phyloP scores from a whole-genome alignment of 2,113 vertebrate genomes.

The Galeopterus variegatus region DNA sequence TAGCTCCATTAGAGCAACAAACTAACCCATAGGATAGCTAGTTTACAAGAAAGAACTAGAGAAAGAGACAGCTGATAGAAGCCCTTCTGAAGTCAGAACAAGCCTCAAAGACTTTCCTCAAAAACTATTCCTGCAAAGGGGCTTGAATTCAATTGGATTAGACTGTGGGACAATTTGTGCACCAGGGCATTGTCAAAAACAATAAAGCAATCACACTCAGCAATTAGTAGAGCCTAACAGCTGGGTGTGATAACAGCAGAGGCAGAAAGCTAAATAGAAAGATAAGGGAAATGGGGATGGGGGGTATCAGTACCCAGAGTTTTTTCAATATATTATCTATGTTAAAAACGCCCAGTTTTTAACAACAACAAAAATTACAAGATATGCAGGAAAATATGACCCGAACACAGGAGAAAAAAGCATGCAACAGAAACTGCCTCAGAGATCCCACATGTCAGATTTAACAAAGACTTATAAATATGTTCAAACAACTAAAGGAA shows the following conservation, averaged over 20 bases:
- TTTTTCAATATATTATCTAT: neutral
- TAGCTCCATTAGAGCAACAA: neutral
- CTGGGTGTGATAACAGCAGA: neutral
- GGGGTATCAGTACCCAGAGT: neutral
- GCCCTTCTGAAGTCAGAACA: neutral
- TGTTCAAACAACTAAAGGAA: neutral
- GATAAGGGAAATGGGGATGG: neutral
- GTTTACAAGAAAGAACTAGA: neutral
- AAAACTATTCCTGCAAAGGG: neutral
- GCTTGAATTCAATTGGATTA: neutral
- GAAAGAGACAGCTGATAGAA: neutral
- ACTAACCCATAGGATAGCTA: neutral
- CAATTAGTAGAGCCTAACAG: neutral
- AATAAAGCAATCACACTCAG: neutral
- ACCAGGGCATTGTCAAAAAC: neutral
- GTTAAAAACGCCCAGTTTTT: constrained; percentile 8
- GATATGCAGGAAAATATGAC: neutral
- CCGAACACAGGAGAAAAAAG: neutral
- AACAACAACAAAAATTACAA: neutral
- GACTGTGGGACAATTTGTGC: neutral
- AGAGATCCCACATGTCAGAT: neutral
- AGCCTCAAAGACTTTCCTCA: constrained; percentile 19
- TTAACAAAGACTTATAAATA: neutral
- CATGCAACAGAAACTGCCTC: neutral
- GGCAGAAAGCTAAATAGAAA: neutral